Percentiles rank a stretch among this genome's conserved stretches.
phyloP scores from a whole-genome alignment of 2,888 invertebrate species.

The Elegia similella region DNA sequence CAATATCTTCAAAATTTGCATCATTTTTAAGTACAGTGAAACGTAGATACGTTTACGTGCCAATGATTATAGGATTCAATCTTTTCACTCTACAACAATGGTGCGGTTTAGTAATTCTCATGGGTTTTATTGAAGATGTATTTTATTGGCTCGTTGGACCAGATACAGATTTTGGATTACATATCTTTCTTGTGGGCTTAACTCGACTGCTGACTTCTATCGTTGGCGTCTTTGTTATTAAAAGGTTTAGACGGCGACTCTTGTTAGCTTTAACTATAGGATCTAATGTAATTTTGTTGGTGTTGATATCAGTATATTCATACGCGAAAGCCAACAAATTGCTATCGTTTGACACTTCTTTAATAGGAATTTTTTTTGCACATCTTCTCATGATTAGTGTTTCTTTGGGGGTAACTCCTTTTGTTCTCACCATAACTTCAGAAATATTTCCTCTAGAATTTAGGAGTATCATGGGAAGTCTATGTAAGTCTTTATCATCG shows the following conservation, averaged over 20 bases:
- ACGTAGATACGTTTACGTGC: conserved; percentile 9
- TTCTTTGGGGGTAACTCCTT: conserved; percentile 30
- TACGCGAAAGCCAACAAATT: conserved; percentile 9
- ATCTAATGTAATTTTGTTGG: conserved; percentile 8
- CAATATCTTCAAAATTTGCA: neutral
- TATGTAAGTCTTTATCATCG: conserved; percentile 38
- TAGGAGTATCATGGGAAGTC: conserved; percentile 39
- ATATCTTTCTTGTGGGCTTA: conserved; percentile 28
- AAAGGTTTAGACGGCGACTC: conserved; percentile 17
- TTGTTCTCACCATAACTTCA: conserved; percentile 31
- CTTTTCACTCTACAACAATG: neutral
- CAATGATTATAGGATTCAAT: neutral
- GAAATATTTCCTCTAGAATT: conserved; percentile 36
- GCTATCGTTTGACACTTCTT: conserved; percentile 21
- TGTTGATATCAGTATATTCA: conserved; percentile 16
- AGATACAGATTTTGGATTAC: conserved; percentile 20
- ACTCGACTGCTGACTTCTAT: conserved; percentile 34
- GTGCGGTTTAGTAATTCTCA: neutral
- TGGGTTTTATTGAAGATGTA: neutral
- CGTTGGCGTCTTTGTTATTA: conserved; percentile 31
- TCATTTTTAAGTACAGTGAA: neutral
- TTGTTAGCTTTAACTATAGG: conserved; percentile 19
- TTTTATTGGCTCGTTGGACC: neutral
- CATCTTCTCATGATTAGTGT: conserved; percentile 31
- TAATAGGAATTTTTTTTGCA: conserved; percentile 25